Percentiles rank a stretch among this genome's conserved stretches.
Evolutionary conservation across 2,888 invertebrate species (phyloP).

Genomic region (Brenthis daphne): DNA sequence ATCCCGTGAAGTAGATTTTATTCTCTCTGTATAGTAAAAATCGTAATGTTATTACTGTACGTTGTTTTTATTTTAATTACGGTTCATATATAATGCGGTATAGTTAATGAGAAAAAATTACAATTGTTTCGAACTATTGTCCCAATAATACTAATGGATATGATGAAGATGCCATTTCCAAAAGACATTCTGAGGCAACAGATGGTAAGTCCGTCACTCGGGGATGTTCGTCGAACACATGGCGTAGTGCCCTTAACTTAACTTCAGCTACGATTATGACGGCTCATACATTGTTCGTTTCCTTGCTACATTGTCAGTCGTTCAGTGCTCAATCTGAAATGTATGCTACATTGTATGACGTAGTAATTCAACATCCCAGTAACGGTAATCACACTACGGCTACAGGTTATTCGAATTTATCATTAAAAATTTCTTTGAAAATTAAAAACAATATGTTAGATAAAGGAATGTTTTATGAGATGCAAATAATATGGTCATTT

Average conservation of each 20-base stretch:
- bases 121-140: not conserved
- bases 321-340: slow-evolving; percentile 33
- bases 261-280: slow-evolving; percentile 24
- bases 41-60: too few relatives aligned
- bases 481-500: not conserved
- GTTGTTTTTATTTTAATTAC: too few relatives aligned
- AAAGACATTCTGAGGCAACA: slow-evolving; percentile 24
- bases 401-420: slow-evolving; percentile 21
- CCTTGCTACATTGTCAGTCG: slow-evolving; percentile 29
- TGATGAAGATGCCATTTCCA: slow-evolving; percentile 12
- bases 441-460: not conserved
- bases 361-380: slow-evolving; percentile 21
- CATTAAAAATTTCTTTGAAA: slow-evolving; percentile 8
- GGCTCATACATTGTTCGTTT: slow-evolving; percentile 36
- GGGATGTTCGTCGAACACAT: slow-evolving; percentile 44
- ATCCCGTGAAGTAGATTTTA: not conserved
- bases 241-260: slow-evolving; percentile 37
- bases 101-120: not conserved
- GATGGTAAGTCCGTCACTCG: slow-evolving; percentile 41
- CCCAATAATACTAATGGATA: not conserved
- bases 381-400: slow-evolving; percentile 25
- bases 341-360: slow-evolving; percentile 34
- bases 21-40: too few relatives aligned
- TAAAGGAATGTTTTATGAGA: not conserved
- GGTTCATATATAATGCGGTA: not conserved